A percentile compares a stretch with the other conserved stretches of the same genome.
Conservation (phyloP, 1,140 invertebrate genomes). For the Chlorops oryzae region DNA sequence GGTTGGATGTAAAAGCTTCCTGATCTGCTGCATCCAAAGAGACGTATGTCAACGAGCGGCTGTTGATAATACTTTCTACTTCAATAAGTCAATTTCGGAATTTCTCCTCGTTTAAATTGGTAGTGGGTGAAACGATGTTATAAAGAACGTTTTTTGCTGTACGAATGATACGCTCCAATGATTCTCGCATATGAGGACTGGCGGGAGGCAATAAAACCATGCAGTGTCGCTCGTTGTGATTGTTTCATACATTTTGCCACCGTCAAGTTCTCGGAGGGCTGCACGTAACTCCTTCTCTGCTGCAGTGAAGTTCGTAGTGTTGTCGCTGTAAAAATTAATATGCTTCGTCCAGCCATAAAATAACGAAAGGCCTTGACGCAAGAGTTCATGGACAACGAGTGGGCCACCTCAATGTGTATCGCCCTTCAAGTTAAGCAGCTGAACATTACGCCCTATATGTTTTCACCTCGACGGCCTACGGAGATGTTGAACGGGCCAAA, state of each 20-base stretch:
- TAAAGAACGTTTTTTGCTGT: conserved; percentile 37
- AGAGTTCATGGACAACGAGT: background rate
- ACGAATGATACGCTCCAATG: conserved; percentile 45
- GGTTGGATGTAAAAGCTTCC: no score
- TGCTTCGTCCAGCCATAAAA: conserved; percentile 46
- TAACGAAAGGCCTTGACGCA: conserved; percentile 23
- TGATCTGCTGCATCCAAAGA: no score
- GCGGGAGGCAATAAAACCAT: conserved; percentile 44
- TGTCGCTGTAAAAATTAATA: conserved; percentile 35
- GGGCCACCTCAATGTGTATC: conserved; percentile 17
- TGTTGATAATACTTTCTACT: no score
- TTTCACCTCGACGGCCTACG: conserved; percentile 25
- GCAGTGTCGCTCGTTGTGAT: conserved; percentile 16
- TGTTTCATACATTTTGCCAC: background rate
- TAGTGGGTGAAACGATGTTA: no score
- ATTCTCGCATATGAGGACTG: conserved; percentile 44
- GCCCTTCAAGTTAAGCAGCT: conserved; percentile 38
- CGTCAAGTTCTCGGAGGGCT: background rate
- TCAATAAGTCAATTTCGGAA: no score
- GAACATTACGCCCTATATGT: conserved; percentile 42
- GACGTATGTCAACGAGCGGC: no score
- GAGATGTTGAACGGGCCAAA: conserved; percentile 15
- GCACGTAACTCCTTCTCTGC: conserved; percentile 1
- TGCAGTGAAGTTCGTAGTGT: conserved; percentile 45
- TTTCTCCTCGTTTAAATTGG: no score